Base-by-base conservation (phyloP, 23 tunicate genomes). In the Ascidia mentula region DNA sequence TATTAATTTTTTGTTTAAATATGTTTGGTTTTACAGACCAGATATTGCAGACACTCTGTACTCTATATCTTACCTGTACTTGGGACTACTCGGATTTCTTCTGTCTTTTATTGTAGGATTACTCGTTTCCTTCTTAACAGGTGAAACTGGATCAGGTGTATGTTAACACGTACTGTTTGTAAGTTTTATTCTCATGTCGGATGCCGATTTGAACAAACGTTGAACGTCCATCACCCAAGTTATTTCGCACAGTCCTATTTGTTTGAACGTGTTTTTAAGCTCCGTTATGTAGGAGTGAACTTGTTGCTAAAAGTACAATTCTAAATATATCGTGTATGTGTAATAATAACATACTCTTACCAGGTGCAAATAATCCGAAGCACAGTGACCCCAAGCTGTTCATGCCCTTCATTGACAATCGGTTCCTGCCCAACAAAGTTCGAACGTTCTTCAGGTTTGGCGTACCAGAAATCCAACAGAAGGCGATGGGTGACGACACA, bases 361-460 rank as follows among this genome's bases (percentile, higher is more conserved):
- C 13, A 53, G 65, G 65, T 20, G 65, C 65, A 20, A 53, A 53
- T 28, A 53, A 9, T 26, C 65, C 65, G 12, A 28, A 26, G 24
- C 22, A 20, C 12, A 53, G 65, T 28, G 74, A 71, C 38, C 74
- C 74, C 6, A 34, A 71, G 32, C 74, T 71, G 4, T 71, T 71
- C 38, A 34, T 71, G 37, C 74, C 74, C 2, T 18, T 71, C 7
- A 71, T 71, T 4, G 74, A 71, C 74, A 71, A 71, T 36, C 37
- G 38, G 32, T 71, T 71, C 13, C 74, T 71, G 18, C 74, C 74
- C 38, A 36, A 71, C 8, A 71, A 71, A 71, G 74, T 71, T 30
- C 74, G 74, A 71, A 9, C 31, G 32, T 71, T 71, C 35, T 71
- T 71, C 74, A 34, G 74, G 8, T 71, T 71, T 6, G 74, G 74